Conservation (phyloP, 2,113 vertebrate genomes). For the Cheilinus undulatus region DNA sequence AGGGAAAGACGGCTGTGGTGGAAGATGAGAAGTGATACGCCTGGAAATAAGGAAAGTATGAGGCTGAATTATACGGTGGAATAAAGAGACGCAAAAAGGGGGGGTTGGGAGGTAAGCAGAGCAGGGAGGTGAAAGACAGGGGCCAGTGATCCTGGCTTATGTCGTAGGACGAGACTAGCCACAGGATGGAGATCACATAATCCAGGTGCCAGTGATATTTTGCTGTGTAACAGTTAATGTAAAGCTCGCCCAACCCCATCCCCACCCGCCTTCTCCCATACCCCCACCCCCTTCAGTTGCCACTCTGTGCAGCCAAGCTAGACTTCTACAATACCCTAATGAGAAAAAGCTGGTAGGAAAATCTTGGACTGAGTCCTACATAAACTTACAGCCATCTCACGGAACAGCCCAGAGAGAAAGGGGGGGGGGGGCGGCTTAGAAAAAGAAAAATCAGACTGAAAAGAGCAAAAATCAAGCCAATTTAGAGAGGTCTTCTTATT, state of each 20-base stretch:
- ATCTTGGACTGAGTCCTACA: slow-evolving; percentile 90
- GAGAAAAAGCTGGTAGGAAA: slow-evolving; percentile 91
- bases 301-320: slow-evolving; percentile 81
- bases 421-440: slow-evolving; percentile 4
- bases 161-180: slow-evolving; percentile 29
- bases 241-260: slow-evolving; percentile 41
- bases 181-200: slow-evolving; percentile 49
- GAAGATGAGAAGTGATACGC: neutral
- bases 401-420: slow-evolving; percentile 70
- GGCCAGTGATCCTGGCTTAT: slow-evolving; percentile 9
- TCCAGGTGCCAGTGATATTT: slow-evolving; percentile 54
- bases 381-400: slow-evolving; percentile 93
- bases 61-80: neutral
- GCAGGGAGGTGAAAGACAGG: neutral
- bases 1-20: neutral
- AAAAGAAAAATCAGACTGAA: slow-evolving; percentile 9
- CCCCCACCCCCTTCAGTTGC: slow-evolving; percentile 73
- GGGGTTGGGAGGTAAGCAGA: neutral
- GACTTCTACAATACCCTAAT: slow-evolving; percentile 82
- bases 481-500: slow-evolving; percentile 13
- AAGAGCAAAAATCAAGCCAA: slow-evolving; percentile 21
- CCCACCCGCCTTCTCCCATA: slow-evolving; percentile 13
- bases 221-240: slow-evolving; percentile 41
- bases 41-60: neutral
- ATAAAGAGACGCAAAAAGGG: neutral